These are phyloP conservation scores for Neofelis nebulosa DNA, from an alignment of 2,113 vertebrate species.

Conservation along the genomic window DNA sequence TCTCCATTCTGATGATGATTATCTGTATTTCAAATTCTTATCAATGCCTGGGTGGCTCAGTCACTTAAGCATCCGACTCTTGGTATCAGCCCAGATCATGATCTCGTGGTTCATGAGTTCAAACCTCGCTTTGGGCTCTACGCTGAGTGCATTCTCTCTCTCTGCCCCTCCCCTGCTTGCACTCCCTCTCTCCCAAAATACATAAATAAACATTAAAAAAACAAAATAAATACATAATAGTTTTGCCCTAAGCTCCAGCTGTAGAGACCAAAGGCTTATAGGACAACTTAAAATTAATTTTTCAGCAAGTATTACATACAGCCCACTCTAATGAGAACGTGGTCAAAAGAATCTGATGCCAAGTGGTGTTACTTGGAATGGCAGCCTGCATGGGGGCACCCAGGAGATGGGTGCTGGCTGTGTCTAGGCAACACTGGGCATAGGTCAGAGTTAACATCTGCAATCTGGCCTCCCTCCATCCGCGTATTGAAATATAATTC, in stretches of 20 bases:
- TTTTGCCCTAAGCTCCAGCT: not conserved
- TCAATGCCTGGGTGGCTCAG: not conserved
- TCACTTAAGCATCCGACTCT: no score
- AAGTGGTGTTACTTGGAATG: not conserved
- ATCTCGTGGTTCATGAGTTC: no score
- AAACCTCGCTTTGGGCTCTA: no score
- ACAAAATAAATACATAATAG: not conserved
- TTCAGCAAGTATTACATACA: not conserved
- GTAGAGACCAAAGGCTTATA: constrained; percentile 12
- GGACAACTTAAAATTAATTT: constrained; percentile 32
- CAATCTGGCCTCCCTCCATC: constrained; percentile 32
- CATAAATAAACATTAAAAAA: no score
- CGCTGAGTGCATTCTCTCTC: no score
- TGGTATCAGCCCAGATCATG: no score
- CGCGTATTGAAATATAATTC: constrained; percentile 70
- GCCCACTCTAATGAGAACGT: not conserved
- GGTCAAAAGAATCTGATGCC: not conserved
- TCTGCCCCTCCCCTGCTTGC: no score
- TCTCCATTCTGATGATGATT: not conserved
- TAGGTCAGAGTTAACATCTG: constrained; percentile 58
- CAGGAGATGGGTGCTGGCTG: not conserved
- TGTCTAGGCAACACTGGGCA: not conserved
- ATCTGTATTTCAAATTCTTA: constrained; percentile 43
- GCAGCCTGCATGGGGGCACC: not conserved
- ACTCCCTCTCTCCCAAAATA: no score